Evolutionary conservation across 2,888 invertebrate genomes (phyloP).

Genomic region (Teleiodes luculella): DNA sequence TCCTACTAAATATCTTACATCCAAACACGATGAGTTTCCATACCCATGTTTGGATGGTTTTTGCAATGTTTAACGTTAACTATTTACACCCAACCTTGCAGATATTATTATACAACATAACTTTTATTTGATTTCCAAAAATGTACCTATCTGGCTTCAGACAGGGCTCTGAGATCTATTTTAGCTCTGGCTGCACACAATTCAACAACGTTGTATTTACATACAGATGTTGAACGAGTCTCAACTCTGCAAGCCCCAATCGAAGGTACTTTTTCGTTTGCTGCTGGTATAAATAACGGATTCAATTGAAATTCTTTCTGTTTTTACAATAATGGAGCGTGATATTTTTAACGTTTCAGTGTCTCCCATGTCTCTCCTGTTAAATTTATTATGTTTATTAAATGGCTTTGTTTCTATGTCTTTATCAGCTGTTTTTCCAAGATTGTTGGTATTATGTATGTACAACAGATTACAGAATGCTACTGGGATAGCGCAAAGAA

Average conservation of each 20-base stretch:
- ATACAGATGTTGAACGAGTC: slow-evolving; percentile 42
- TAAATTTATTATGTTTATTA: background rate
- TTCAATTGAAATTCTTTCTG: slow-evolving; percentile 27
- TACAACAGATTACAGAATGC: no score
- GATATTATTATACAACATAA: slow-evolving; percentile 58
- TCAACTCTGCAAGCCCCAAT: slow-evolving; percentile 39
- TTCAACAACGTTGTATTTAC: slow-evolving; percentile 57
- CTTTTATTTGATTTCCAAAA: slow-evolving; percentile 76
- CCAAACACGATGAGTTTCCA: slow-evolving; percentile 27
- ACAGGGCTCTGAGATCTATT: slow-evolving; percentile 65
- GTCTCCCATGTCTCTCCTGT: slow-evolving; percentile 7
- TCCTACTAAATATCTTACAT: slow-evolving; percentile 20
- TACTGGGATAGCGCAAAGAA: no score
- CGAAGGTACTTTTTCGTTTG: slow-evolving; percentile 38
- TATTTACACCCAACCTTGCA: slow-evolving; percentile 56
- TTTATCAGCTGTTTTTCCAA: background rate
- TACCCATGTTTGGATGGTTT: slow-evolving; percentile 18
- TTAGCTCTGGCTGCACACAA: slow-evolving; percentile 49
- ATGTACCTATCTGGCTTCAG: slow-evolving; percentile 68
- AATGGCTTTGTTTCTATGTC: background rate
- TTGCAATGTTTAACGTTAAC: slow-evolving; percentile 6
- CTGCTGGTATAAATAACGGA: slow-evolving; percentile 23
- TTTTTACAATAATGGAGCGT: slow-evolving; percentile 14
- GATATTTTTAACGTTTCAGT: slow-evolving; percentile 15
- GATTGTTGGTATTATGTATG: no score